These are phyloP conservation scores for Chaetodon auriga DNA, from an alignment of 2,113 vertebrate genomes.

Conservation along the genomic window DNA sequence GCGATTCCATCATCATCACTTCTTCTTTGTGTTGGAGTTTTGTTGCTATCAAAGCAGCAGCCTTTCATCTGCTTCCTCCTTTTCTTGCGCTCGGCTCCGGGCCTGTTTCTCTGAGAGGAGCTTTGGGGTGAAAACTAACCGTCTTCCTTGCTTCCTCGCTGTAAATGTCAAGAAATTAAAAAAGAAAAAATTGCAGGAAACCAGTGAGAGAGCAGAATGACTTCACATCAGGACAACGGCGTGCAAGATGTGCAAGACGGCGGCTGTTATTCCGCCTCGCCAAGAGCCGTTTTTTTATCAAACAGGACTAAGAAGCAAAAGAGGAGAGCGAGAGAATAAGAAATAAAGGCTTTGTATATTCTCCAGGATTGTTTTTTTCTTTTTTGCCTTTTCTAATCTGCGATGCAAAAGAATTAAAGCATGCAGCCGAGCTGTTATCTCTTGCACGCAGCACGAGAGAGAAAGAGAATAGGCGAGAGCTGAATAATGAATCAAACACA, in stretches of 20 bases:
- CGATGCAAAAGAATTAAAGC: constrained; percentile 80
- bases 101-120: constrained; percentile 29
- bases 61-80: constrained; percentile 37
- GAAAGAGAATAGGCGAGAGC: constrained; percentile 61
- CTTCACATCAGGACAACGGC: constrained; percentile 35
- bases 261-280: not conserved
- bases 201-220: not conserved
- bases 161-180: constrained; percentile 41
- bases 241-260: constrained; percentile 2
- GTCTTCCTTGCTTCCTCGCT: constrained; percentile 12
- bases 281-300: constrained; percentile 22
- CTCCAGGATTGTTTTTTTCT: constrained; percentile 61
- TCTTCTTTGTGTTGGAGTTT: constrained; percentile 20
- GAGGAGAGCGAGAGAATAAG: constrained; percentile 31
- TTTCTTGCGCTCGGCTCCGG: not conserved
- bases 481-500: constrained; percentile 83
- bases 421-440: constrained; percentile 75
- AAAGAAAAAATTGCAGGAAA: not conserved
- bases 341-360: constrained; percentile 59
- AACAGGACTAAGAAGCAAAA: constrained; percentile 30
- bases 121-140: constrained; percentile 25
- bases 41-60: constrained; percentile 42
- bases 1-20: constrained; percentile 16
- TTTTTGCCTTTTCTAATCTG: constrained; percentile 71
- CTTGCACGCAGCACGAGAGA: constrained; percentile 61